phyloP scores from a whole-genome alignment of 2,797 vertebrate species.

The Pogoniulus pusillus region DNA sequence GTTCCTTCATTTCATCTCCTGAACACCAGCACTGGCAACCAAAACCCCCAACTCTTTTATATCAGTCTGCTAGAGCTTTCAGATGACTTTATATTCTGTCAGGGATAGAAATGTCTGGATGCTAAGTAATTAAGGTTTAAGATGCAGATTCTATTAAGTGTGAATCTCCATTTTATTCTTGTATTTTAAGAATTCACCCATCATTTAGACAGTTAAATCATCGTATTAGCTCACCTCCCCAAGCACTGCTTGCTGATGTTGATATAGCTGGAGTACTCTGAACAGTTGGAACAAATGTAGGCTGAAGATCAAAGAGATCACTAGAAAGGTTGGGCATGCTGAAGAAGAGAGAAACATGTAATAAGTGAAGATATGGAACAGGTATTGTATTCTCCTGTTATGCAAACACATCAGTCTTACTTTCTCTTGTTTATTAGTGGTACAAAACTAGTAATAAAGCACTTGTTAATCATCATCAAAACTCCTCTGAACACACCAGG shows the following conservation, averaged over 20 bases:
- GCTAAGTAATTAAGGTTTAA: background rate
- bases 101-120: background rate
- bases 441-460: background rate
- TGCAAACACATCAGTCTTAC: background rate
- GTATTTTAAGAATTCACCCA: background rate
- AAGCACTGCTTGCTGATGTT: constrained; percentile 82
- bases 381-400: background rate
- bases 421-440: background rate
- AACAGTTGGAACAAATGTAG: constrained; percentile 87
- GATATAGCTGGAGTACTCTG: constrained; percentile 86
- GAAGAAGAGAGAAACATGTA: background rate
- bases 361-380: background rate
- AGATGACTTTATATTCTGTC: background rate
- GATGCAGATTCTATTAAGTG: background rate
- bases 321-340: constrained; percentile 88
- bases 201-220: background rate
- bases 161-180: background rate
- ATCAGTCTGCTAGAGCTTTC: background rate
- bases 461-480: background rate
- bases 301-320: constrained; percentile 92
- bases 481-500: background rate
- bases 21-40: background rate
- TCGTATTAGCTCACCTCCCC: constrained; percentile 82
- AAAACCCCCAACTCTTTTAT: no score
- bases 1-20: background rate